phyloP scores from a whole-genome alignment of 2,888 invertebrate genomes.

The Asteroscopus sphinx region DNA sequence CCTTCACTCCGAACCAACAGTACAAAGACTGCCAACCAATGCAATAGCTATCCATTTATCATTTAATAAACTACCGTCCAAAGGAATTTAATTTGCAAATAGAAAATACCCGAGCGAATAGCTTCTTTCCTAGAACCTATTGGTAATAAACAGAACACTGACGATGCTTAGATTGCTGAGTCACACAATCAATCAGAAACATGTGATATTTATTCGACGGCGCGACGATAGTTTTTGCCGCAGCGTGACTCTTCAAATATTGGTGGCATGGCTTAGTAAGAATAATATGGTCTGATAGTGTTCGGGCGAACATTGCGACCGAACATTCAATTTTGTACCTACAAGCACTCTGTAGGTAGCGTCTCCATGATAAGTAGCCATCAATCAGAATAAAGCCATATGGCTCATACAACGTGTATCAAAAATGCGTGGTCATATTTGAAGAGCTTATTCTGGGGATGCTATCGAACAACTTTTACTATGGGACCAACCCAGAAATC shows the following conservation, averaged over 20 bases:
- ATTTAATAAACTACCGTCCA: slow-evolving; percentile 1
- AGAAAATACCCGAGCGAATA: slow-evolving; percentile 32
- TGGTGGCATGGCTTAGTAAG: not conserved
- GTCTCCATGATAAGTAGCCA: no score
- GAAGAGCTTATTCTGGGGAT: no score
- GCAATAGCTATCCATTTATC: slow-evolving; percentile 7
- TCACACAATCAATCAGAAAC: slow-evolving; percentile 46
- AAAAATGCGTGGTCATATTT: no score
- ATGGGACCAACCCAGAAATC: no score
- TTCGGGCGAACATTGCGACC: no score
- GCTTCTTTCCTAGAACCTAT: slow-evolving; percentile 5
- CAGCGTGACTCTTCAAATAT: slow-evolving; percentile 44
- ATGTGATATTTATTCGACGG: slow-evolving; percentile 18
- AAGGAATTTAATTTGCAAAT: slow-evolving; percentile 51
- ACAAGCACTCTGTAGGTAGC: no score
- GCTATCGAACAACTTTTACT: no score
- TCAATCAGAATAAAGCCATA: no score
- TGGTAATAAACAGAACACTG: slow-evolving; percentile 26
- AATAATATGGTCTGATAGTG: no score
- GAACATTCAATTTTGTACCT: no score
- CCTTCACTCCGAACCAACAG: not conserved
- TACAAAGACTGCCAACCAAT: not conserved
- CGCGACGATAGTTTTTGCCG: slow-evolving; percentile 45
- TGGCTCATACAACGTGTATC: no score
- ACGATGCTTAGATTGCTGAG: slow-evolving; percentile 40